Conservation (phyloP, 2,797 vertebrate genomes). For the Euphonia xanthogaster region DNA sequence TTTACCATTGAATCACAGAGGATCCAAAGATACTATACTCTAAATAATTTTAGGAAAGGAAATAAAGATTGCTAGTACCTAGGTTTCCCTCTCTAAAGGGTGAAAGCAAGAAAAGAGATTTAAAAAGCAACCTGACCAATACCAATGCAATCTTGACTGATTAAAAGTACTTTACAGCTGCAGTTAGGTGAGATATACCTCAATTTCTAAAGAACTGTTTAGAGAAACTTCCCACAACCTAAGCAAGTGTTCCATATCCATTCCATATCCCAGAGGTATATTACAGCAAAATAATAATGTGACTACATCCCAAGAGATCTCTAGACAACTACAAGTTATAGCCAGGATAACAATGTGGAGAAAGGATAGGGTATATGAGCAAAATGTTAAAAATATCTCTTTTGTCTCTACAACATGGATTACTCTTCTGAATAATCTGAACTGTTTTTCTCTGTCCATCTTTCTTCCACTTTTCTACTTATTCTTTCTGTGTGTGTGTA, state of each 20-base stretch:
- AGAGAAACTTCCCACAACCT: background rate
- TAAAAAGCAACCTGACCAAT: background rate
- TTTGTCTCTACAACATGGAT: background rate
- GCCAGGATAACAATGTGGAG: background rate
- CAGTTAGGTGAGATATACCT: background rate
- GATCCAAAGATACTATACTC: background rate
- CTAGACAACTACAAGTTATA: background rate
- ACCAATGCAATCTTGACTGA: background rate
- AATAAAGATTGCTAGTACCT: background rate
- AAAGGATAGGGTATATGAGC: background rate
- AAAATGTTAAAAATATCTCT: background rate
- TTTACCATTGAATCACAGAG: background rate
- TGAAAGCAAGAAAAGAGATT: background rate
- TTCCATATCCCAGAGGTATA: background rate
- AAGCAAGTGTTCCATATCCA: background rate
- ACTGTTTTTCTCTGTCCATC: background rate
- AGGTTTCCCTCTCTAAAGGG: background rate
- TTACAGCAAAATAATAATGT: background rate
- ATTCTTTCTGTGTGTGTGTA: background rate
- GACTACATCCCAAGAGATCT: background rate
- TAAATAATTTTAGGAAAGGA: background rate
- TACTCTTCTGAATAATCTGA: background rate
- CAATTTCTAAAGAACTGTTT: background rate
- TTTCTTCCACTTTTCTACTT: background rate
- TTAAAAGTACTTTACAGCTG: background rate